Base-by-base conservation (phyloP, 2,113 vertebrate species). In the Odobenus rosmarus region DNA sequence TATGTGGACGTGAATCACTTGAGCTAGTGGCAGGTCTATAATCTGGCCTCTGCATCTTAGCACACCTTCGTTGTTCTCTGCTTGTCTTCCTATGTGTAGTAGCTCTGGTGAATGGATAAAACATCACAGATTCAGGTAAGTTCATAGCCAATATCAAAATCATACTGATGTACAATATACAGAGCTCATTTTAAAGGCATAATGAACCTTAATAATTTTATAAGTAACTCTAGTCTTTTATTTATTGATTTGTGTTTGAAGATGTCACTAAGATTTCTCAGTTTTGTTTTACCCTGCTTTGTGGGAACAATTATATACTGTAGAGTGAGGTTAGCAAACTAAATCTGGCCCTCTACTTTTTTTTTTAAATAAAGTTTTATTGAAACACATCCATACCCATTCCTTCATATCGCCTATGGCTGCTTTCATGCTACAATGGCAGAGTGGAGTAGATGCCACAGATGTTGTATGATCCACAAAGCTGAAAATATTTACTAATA, bases 161-260 rank as follows among this genome's bases (percentile, higher is more conserved):
- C 33, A 69, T 62, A 57, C 11, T 62, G 51, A 69, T 12, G 23
- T 85, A 28, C 14, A 39, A 31, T 13, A 42, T 12, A 69, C 15
- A 61, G n/a, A 72, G 69, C 55, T 84, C 77, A 82, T 51, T 71
- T 82, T 46, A 74, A 93, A 87, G 53, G 46, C 79, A 95, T 69
- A 74, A 77, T 81, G 86, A 46, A 84, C 23, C 62, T 31, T n/a
- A 76, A 59, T 46, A 26, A 49, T 81, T 93, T 94, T 61, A 10
- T 79, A 69, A 83, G 62, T 21, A 36, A 81, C 18, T 90, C 69
- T 39, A 57, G 33, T 81, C 31, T 90, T 64, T 26, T 59, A 83
- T 46, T 88, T 53, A 82, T 31, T 49, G 49, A 94, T 61, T 62
- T 36, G 16, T 3, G 7, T 46, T 9, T 31, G 64, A 92, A 49